phyloP scores from a whole-genome alignment of 2,113 vertebrate genomes.

The Eublepharis macularius region DNA sequence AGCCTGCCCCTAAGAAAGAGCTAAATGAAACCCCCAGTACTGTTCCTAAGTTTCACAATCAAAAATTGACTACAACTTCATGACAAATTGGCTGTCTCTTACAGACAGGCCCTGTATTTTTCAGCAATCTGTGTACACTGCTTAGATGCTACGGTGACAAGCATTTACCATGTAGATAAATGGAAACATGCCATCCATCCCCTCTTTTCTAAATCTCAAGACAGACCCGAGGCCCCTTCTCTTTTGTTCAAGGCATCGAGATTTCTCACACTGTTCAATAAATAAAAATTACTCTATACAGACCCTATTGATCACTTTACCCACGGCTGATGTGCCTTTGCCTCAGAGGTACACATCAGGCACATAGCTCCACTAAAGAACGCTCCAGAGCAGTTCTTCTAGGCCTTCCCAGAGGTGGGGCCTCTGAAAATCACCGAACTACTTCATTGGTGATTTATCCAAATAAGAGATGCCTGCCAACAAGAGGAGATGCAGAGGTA shows the following conservation, averaged over 20 bases:
- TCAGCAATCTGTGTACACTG: not conserved
- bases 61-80: constrained; percentile 15
- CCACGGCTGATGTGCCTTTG: constrained; percentile 26
- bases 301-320: constrained; percentile 50
- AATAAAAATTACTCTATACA: constrained; percentile 52
- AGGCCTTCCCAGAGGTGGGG: constrained; percentile 33
- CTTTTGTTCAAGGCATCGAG: constrained; percentile 27
- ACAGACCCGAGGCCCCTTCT: constrained; percentile 34
- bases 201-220: constrained; percentile 9
- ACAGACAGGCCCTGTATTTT: not conserved
- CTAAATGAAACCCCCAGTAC: not conserved
- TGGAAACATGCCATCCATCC: constrained; percentile 33
- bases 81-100: constrained; percentile 11
- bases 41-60: not conserved
- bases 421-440: constrained; percentile 26
- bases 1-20: not conserved
- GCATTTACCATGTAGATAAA: constrained; percentile 26
- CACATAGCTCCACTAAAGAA: constrained; percentile 41
- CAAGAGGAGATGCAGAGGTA: constrained; percentile 16
- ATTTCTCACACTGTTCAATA: constrained; percentile 12
- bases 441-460: not conserved
- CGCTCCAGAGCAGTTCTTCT: constrained; percentile 36
- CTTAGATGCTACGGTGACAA: not conserved
- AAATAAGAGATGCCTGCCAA: constrained; percentile 1
- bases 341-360: constrained; percentile 33